These are phyloP conservation scores for Bactericera cockerelli DNA, from an alignment of 1,140 invertebrate species.

Conservation along the genomic window DNA sequence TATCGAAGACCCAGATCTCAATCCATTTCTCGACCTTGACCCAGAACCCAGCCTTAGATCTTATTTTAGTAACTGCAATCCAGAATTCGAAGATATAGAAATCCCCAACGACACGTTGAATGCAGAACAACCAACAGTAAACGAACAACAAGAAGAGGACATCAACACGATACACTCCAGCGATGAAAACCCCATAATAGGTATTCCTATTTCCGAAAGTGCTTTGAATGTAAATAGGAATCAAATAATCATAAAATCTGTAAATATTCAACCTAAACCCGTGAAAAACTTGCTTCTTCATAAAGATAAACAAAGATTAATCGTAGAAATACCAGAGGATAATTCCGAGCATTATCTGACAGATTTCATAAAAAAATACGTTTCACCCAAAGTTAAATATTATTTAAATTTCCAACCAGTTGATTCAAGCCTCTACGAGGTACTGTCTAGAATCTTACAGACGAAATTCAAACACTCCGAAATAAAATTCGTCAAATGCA, in stretches of 20 bases:
- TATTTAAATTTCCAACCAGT: neutral
- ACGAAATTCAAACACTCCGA: neutral
- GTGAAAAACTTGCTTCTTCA: neutral
- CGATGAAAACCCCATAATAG: neutral
- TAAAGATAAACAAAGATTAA: neutral
- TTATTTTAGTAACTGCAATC: no score
- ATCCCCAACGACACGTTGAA: no score
- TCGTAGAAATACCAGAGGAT: neutral
- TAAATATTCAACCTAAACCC: no score
- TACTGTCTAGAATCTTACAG: neutral
- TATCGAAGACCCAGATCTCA: no score
- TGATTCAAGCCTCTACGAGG: no score
- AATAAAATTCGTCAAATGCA: neutral
- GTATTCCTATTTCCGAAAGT: neutral
- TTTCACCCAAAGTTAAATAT: neutral
- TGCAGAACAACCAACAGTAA: no score
- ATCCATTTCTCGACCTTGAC: no score
- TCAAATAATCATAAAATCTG: no score
- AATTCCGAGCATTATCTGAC: neutral
- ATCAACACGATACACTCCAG: conserved; percentile 22
- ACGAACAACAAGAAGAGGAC: no score
- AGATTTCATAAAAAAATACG: neutral
- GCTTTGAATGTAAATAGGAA: neutral
- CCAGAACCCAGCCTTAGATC: no score
- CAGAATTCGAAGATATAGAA: no score